phyloP scores from a whole-genome alignment of 1,140 invertebrate species.

The Brachionus rotundiformis region DNA sequence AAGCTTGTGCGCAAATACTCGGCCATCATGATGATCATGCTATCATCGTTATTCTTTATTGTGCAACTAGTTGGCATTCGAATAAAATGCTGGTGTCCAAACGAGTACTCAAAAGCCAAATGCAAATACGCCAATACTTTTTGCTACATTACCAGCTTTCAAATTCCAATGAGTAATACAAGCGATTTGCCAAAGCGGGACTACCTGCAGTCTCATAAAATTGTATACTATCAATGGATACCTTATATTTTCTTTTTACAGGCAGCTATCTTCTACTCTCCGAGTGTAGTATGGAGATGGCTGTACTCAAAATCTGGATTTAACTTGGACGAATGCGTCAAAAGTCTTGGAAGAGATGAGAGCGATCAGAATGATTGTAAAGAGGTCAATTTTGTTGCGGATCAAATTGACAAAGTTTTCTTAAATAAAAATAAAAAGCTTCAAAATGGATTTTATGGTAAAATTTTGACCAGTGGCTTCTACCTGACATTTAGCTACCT shows the following conservation, averaged over 20 bases:
- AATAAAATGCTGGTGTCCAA: constrained; percentile 42
- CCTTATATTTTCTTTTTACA: constrained; percentile 52
- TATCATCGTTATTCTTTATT: neutral
- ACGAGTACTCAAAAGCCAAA: neutral
- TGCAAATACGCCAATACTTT: neutral
- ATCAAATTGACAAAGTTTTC: neutral
- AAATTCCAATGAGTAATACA: constrained; percentile 29
- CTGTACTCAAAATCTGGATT: neutral
- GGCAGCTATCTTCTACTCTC: constrained; percentile 52
- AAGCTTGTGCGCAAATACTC: constrained; percentile 7
- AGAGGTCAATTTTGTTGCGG: neutral
- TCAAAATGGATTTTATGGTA: too few species aligned
- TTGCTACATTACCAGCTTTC: constrained; percentile 38
- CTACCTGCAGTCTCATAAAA: neutral
- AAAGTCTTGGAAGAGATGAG: neutral
- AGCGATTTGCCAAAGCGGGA: neutral
- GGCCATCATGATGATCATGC: constrained; percentile 22
- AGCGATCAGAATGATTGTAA: constrained; percentile 4
- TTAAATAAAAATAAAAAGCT: neutral
- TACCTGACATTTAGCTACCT: constrained; percentile 11
- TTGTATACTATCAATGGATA: constrained; percentile 54
- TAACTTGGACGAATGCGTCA: constrained; percentile 1
- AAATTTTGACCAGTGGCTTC: neutral
- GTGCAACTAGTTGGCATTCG: neutral
- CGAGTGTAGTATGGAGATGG: constrained; percentile 51